Conservation (phyloP, 2,888 invertebrate species). For the Oxystoma pomonae region DNA sequence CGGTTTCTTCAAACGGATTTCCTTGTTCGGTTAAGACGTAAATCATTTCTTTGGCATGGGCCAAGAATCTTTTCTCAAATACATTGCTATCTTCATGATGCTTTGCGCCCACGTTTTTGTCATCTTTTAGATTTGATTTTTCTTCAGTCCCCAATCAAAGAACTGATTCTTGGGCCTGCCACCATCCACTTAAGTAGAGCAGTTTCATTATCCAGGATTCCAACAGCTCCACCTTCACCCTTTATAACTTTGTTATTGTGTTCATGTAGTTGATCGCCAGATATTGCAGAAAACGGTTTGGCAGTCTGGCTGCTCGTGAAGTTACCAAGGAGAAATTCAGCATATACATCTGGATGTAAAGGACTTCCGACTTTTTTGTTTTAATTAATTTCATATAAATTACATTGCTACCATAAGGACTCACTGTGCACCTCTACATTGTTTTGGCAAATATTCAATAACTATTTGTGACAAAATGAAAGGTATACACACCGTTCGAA, state of each 20-base stretch:
- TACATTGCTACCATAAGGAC: too few relatives aligned
- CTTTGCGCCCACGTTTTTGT: neutral
- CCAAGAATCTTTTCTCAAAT: conserved; percentile 1
- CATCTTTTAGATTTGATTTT: too few relatives aligned
- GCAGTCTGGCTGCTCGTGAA: conserved; percentile 21
- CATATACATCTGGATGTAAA: too few relatives aligned
- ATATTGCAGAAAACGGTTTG: conserved; percentile 29
- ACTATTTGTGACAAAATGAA: too few relatives aligned
- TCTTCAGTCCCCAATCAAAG: neutral
- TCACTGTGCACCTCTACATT: too few relatives aligned
- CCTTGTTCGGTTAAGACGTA: too few relatives aligned
- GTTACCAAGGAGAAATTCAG: conserved; percentile 10
- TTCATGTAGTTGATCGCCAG: conserved; percentile 31
- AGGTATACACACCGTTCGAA: too few relatives aligned
- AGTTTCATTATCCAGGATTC: conserved; percentile 12
- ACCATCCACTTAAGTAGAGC: conserved; percentile 14
- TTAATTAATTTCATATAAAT: too few relatives aligned
- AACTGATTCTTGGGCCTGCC: conserved; percentile 3
- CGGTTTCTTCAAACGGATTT: neutral
- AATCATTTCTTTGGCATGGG: conserved; percentile 2
- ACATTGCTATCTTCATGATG: conserved; percentile 1
- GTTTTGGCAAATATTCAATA: too few relatives aligned
- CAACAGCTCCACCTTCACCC: conserved; percentile 27
- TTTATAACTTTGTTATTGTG: conserved; percentile 31
- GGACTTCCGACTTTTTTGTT: too few relatives aligned